These are phyloP conservation scores for Chaetura pelagica DNA, from an alignment of 2,113 vertebrate genomes.

Conservation along the genomic window DNA sequence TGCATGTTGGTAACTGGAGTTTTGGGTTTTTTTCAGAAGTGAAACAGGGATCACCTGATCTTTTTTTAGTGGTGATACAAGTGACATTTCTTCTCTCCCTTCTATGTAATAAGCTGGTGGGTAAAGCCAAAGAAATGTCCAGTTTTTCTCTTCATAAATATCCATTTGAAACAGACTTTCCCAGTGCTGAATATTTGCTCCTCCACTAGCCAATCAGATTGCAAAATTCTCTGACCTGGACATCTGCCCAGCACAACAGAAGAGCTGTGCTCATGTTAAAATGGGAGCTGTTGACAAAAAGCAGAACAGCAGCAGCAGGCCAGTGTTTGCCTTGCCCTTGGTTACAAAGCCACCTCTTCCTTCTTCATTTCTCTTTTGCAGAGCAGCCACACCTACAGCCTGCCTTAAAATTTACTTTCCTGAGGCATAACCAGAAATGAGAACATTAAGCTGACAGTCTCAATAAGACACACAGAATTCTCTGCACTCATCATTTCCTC, in stretches of 20 bases:
- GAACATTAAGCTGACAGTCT: background rate
- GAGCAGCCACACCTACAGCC: background rate
- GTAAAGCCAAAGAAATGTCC: background rate
- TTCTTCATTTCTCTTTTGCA: background rate
- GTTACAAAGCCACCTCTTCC: background rate
- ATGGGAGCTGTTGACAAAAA: background rate
- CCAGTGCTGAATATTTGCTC: background rate
- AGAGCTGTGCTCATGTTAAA: background rate
- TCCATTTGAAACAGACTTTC: background rate
- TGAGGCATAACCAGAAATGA: background rate
- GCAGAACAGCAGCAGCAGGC: background rate
- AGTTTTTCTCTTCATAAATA: background rate
- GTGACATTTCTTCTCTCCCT: background rate
- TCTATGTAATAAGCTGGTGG: accelerated
- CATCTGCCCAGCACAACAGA: background rate
- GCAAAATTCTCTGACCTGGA: background rate
- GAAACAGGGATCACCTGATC: background rate
- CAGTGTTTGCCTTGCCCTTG: background rate
- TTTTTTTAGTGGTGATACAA: background rate
- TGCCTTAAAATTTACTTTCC: background rate
- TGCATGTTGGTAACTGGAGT: background rate
- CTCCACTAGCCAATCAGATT: background rate
- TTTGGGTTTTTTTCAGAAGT: background rate
- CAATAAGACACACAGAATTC: background rate
- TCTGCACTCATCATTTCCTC: background rate